phyloP scores from a whole-genome alignment of 2,888 invertebrate species.

The Dusona sp. region DNA sequence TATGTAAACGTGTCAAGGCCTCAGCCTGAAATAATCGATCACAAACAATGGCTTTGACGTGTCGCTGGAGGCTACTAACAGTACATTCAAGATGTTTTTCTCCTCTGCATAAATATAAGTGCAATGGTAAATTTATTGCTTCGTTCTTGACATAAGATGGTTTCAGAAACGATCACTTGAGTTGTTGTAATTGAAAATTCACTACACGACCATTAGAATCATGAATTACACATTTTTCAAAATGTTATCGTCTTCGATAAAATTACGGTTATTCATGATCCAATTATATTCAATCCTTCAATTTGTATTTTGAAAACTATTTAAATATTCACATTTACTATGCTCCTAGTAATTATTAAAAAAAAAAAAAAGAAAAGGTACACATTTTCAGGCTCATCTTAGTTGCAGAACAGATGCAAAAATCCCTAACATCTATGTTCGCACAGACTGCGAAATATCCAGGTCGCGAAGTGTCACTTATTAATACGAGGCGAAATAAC shows the following conservation, averaged over 20 bases:
- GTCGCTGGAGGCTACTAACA: constrained; percentile 12
- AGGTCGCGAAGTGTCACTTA: constrained; percentile 33
- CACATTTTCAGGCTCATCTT: constrained; percentile 1
- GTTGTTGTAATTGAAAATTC: background rate
- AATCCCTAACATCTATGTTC: constrained; percentile 12
- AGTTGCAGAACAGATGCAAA: background rate
- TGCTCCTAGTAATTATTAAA: background rate
- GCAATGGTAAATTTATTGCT: background rate
- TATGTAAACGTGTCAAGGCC: constrained; percentile 58
- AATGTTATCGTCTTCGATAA: background rate
- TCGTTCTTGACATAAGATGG: background rate
- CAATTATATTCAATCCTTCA: background rate
- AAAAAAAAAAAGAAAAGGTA: background rate
- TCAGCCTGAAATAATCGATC: constrained; percentile 30
- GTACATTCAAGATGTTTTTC: constrained; percentile 9
- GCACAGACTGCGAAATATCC: constrained; percentile 9
- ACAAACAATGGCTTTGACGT: constrained; percentile 20
- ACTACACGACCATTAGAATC: background rate
- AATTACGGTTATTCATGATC: background rate
- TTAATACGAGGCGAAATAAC: constrained; percentile 32
- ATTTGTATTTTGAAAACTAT: background rate
- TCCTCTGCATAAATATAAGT: background rate
- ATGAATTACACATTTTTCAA: background rate
- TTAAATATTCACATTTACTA: background rate
- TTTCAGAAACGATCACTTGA: background rate